phyloP scores from a whole-genome alignment of 2,797 vertebrate species.

The Trachops cirrhosus region DNA sequence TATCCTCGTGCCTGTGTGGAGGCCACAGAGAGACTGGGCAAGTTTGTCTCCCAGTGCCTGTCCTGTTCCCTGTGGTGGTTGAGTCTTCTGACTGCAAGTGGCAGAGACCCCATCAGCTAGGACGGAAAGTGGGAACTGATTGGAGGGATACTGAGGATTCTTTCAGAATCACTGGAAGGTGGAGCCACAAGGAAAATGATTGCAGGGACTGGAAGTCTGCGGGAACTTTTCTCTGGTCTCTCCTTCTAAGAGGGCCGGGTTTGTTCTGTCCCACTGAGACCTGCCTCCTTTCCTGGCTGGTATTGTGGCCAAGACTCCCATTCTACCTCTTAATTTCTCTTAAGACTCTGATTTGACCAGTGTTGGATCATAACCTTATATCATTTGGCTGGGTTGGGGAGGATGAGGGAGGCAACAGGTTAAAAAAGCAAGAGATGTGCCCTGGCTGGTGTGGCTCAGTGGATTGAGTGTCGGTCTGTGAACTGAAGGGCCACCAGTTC shows the following conservation, averaged over 20 bases:
- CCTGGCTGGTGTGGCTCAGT: no score
- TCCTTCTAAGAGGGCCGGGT: neutral
- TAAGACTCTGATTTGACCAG: neutral
- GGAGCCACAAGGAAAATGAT: neutral
- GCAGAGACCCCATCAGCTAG: neutral
- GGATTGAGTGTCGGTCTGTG: no score
- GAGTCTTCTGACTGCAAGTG: neutral
- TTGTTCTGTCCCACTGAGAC: neutral
- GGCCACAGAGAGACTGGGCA: conserved; percentile 87
- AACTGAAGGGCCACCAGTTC: no score
- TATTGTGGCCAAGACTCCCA: neutral
- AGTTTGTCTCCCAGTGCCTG: conserved; percentile 24
- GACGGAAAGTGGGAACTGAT: neutral
- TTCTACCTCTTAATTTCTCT: neutral
- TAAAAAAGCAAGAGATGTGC: neutral
- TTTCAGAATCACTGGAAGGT: neutral
- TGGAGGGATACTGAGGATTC: neutral
- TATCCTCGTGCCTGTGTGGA: conserved; percentile 86
- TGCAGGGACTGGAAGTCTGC: neutral
- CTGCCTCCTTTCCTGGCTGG: neutral
- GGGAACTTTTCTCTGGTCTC: neutral
- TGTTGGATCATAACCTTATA: neutral
- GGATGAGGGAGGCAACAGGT: neutral
- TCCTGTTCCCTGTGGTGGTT: neutral
- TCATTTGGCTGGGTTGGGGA: neutral